A percentile compares a stretch with the other conserved stretches of the same genome.
Conservation (phyloP, 2,113 vertebrate genomes). For the Semicossyphus pulcher region DNA sequence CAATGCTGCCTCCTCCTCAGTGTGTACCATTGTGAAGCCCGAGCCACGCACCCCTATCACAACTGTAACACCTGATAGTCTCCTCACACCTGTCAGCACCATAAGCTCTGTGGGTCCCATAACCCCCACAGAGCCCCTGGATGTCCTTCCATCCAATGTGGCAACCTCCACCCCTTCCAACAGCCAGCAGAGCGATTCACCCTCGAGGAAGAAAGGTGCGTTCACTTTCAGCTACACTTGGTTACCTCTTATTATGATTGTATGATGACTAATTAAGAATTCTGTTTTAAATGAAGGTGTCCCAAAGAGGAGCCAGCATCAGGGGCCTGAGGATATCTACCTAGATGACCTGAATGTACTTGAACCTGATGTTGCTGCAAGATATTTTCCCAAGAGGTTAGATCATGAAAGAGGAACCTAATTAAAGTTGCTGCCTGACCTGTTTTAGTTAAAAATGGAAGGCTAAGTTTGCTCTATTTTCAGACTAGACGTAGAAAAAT, state of each 20-base stretch:
- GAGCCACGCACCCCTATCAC: constrained; percentile 87
- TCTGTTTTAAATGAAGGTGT: constrained; percentile 83
- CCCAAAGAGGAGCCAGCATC: constrained; percentile 96
- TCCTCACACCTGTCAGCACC: constrained; percentile 44
- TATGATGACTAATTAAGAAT: neutral
- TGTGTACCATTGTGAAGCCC: constrained; percentile 91
- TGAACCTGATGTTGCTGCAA: constrained; percentile 95
- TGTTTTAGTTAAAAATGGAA: constrained; percentile 10
- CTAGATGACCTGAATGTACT: constrained; percentile 95
- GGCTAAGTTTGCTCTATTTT: neutral
- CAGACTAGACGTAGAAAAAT: neutral
- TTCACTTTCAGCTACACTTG: neutral
- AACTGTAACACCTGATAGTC: constrained; percentile 21
- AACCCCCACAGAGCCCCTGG: constrained; percentile 60
- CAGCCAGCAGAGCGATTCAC: constrained; percentile 88
- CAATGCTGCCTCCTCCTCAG: constrained; percentile 63
- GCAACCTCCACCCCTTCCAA: constrained; percentile 75
- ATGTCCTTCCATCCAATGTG: constrained; percentile 57
- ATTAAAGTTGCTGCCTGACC: constrained; percentile 18
- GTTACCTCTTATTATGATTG: neutral
- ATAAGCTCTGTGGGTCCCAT: constrained; percentile 35
- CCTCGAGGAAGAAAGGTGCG: constrained; percentile 95
- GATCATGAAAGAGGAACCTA: constrained; percentile 4
- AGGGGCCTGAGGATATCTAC: constrained; percentile 98
- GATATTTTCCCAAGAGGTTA: constrained; percentile 97